phyloP scores from a whole-genome alignment of 2,888 invertebrate species.

The Agonopterix heracliana region DNA sequence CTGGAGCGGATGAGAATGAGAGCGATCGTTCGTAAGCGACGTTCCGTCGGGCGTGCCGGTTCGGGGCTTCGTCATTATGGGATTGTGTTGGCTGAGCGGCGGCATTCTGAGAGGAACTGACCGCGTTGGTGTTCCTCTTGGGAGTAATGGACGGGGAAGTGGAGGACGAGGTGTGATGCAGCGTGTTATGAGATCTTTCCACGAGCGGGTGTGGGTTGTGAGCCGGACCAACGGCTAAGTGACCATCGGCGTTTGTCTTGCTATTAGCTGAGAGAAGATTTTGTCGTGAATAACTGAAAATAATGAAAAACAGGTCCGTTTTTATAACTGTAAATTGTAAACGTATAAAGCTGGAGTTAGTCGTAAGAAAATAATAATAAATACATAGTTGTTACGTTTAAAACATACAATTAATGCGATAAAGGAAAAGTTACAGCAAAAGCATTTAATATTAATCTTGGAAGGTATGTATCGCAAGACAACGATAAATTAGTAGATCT shows the following conservation, averaged over 20 bases:
- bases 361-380: no score
- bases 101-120: slow-evolving; percentile 22
- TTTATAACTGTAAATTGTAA: no score
- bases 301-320: slow-evolving; percentile 15
- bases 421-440: no score
- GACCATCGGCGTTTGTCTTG: slow-evolving; percentile 82
- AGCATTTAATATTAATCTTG: no score
- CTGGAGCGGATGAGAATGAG: slow-evolving; percentile 73
- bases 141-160: slow-evolving; percentile 45
- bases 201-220: slow-evolving; percentile 61
- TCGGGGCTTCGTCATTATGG: slow-evolving; percentile 28
- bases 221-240: slow-evolving; percentile 51
- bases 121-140: slow-evolving; percentile 54
- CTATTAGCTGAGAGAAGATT: slow-evolving; percentile 86
- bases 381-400: no score
- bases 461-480: no score
- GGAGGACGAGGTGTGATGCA: slow-evolving; percentile 49
- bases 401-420: no score
- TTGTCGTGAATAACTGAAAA: slow-evolving; percentile 89
- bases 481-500: neutral
- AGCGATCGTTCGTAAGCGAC: slow-evolving; percentile 56
- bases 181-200: slow-evolving; percentile 76
- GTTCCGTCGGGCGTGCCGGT: slow-evolving; percentile 39
- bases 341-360: no score
- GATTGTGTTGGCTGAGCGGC: slow-evolving; percentile 11